These are phyloP conservation scores for Physella acuta DNA, from an alignment of 1,140 invertebrate species.

Conservation along the genomic window DNA sequence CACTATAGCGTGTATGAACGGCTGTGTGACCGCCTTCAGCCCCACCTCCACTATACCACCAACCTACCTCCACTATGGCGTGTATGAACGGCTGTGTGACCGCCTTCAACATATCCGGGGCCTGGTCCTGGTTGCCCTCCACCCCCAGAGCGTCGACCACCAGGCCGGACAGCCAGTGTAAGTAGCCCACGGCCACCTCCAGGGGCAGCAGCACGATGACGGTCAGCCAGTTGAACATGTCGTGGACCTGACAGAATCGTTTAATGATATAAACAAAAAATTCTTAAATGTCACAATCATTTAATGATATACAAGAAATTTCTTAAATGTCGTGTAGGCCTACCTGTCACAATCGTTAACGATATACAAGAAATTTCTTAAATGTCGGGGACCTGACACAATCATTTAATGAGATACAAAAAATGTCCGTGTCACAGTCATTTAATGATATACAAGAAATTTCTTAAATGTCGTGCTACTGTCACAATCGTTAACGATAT, in stretches of 20 bases:
- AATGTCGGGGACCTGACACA: too few relatives aligned
- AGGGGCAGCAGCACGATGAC: slow-evolving; percentile 63
- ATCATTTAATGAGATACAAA: too few relatives aligned
- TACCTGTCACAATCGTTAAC: too few relatives aligned
- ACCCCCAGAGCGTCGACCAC: slow-evolving; percentile 47
- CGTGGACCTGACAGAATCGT: slow-evolving; percentile 63
- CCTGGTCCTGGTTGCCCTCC: not conserved
- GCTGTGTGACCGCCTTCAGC: not conserved
- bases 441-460: too few relatives aligned
- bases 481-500: too few relatives aligned
- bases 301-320: too few relatives aligned
- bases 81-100: slow-evolving; percentile 63
- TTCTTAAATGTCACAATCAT: too few relatives aligned
- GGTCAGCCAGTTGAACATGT: slow-evolving; percentile 66
- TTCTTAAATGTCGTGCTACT: too few relatives aligned
- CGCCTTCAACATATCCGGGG: slow-evolving; percentile 56
- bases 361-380: too few relatives aligned
- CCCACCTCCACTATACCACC: not conserved
- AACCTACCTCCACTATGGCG: slow-evolving; percentile 59
- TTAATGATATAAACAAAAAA: not conserved
- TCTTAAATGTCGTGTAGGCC: too few relatives aligned
- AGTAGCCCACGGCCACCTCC: slow-evolving; percentile 57
- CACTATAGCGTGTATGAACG: slow-evolving; percentile 60
- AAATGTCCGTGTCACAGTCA: too few relatives aligned
- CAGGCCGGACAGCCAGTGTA: slow-evolving; percentile 53